Evolutionary conservation across 2,888 invertebrate species (phyloP).

Genomic region (Amaurobius ferox): DNA sequence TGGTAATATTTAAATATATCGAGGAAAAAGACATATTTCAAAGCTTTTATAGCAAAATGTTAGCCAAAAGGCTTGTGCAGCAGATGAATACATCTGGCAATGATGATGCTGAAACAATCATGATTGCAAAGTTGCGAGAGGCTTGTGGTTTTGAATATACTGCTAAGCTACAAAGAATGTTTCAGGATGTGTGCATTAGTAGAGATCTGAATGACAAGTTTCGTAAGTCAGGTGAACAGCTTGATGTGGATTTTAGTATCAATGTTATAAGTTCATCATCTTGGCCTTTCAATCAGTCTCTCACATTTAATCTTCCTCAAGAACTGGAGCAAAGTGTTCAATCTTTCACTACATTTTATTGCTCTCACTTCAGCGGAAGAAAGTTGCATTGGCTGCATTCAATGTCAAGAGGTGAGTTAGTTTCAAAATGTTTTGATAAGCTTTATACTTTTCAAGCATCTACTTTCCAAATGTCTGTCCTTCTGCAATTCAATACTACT

Average conservation of each 20-base stretch:
- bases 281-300: constrained; percentile 51
- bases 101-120: constrained; percentile 98
- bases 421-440: constrained; percentile 93
- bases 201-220: constrained; percentile 94
- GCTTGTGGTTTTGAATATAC: constrained; percentile 99
- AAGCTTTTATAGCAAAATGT: constrained; percentile 99
- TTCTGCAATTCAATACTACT: constrained; percentile 94
- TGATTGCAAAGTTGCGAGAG: constrained; percentile 98
- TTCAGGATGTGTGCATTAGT: constrained; percentile 98
- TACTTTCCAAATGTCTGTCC: constrained; percentile 98
- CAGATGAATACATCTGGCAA: constrained; percentile 87
- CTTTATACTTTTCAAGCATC: constrained; percentile 87
- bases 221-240: constrained; percentile 80
- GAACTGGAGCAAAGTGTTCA: constrained; percentile 94
- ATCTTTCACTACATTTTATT: constrained; percentile 96
- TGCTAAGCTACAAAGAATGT: constrained; percentile 98
- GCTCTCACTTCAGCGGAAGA: constrained; percentile 95
- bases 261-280: constrained; percentile 66
- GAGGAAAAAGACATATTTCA: constrained; percentile 99
- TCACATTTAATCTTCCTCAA: constrained; percentile 75
- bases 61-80: constrained; percentile 95
- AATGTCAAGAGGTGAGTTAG: constrained; percentile 97
- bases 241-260: constrained; percentile 64
- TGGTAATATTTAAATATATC: constrained; percentile 99
- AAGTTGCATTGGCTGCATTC: constrained; percentile 98